Evolutionary conservation across 2,797 vertebrate species (phyloP), one percentile per base, ranked within the genome.

Genomic region (Brachyalestes nurse): DNA sequence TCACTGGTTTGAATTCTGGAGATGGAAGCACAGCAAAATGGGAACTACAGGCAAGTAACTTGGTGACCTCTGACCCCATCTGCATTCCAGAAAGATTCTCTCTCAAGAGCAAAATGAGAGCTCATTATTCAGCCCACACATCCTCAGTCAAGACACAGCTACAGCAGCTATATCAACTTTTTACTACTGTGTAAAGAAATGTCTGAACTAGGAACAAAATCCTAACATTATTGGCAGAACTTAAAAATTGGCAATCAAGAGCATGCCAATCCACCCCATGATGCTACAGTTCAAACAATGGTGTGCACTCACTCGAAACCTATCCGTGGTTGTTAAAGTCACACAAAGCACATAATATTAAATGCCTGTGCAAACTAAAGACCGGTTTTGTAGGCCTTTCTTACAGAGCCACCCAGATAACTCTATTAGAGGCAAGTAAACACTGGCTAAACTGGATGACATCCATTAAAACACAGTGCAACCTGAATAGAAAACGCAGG

Each of bases 381-480:
- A 75, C 65, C 38, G 62, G 49, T 69, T 79, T 71, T 79, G 76
- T 79, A 70, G 76, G 66, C 4, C 38, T 23, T 40, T 69, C 64
- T 62, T 14, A 65, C n/a, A 81, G 67, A 82, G 57, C 79, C 73
- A 67, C 69, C 65, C 74, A 82, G 65, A 65, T 66, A 65, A 45
- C 19, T 55, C 2, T 25, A 40, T 69, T 47, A 64, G 9, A 60
- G 12, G 19, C 57, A 66, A 45, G 64, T 77, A 64, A 75, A 82
- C 70, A 61, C 14, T 51, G 67, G 67, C 5, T 70, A 13, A 70
- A 7, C 23, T 19, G 2, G 23, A 38, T 21, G 49, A 34, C 55
- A 83, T 45, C 21, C 53, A 62, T 25, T 16, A 62, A 61, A 58
- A 65, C 34, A 80, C 45, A 67, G 70, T 19, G 75, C 23, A 40